Evolutionary conservation across 2,888 invertebrate species (phyloP), one percentile per base, ranked within the genome.

Genomic region (Penaeus monodon): DNA sequence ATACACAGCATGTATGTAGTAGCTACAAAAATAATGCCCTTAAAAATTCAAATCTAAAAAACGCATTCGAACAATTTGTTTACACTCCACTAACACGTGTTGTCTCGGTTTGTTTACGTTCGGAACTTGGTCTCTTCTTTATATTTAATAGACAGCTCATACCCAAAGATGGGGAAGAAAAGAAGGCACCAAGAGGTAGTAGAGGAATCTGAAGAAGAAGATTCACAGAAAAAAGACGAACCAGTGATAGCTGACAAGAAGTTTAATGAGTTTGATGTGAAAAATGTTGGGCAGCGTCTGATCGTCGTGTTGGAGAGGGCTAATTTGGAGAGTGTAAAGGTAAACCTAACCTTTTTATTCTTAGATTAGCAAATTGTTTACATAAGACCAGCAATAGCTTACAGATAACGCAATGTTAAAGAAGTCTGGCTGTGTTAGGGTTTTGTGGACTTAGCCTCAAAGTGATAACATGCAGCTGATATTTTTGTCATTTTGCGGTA

Each of bases 311-410:
- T 99, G 84, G 99, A 99, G 93, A 95, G 96, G 87, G 98, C 99
- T 7, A 98, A 98, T 91, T 93, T 99, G 83, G 99, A 99, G 93
- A 96, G 97, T 74, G 98, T 98, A 0, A 99, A 99, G 94, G 98
- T 98, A 92, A 91, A 91, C 81, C 66, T 29, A 57, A 10, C 44
- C 44, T 10, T 44, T 8, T 44, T 44, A 44, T 44, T 10, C 44
- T 10, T 44, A 44, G 8, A 44, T 44, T 10, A 10, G 8, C 10
- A 44, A 10, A 44, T 10, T 44, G 10, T 44, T 10, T 44, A 44
- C 44, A 10, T 1, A 44, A 44, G 0, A 10, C 10, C 10, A 44
- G 10, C 44, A 44, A 44, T 44, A 44, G 10, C 44, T 44, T 44
- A 38, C 4, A 38, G 33, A 38, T 38, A 38, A 38, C 2, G 33